Evolutionary conservation across 2,797 vertebrate species (phyloP).

Genomic region (Cercopithecus mitis): DNA sequence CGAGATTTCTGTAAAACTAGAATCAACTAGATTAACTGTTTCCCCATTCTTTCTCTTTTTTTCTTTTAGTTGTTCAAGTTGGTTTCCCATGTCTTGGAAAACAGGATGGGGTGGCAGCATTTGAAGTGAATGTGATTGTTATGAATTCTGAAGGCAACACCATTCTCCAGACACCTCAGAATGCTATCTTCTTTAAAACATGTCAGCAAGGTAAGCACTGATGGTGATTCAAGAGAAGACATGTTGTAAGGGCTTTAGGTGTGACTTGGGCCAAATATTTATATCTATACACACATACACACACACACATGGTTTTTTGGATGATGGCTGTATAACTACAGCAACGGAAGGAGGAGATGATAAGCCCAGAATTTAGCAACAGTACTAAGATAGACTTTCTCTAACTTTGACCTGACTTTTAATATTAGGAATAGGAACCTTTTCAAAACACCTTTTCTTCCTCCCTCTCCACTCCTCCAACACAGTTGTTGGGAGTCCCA

Average conservation of each 20-base stretch:
- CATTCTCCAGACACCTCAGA: constrained; percentile 92
- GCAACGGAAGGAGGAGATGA: neutral
- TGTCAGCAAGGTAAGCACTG: constrained; percentile 91
- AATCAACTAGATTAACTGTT: neutral
- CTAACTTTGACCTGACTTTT: neutral
- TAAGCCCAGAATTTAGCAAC: neutral
- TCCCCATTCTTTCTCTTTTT: constrained; percentile 39
- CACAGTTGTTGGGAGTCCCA: neutral
- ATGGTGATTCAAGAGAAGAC: neutral
- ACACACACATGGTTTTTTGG: neutral
- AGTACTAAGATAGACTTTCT: neutral
- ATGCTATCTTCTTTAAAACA: constrained; percentile 95
- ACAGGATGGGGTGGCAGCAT: constrained; percentile 93
- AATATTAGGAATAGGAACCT: neutral
- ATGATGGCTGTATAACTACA: neutral
- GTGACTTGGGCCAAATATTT: neutral
- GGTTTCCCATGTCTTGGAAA: constrained; percentile 93
- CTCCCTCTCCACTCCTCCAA: neutral
- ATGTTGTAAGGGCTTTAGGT: neutral
- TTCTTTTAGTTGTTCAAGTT: constrained; percentile 89
- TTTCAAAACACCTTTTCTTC: neutral
- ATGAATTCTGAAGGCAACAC: constrained; percentile 92
- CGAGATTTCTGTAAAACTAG: neutral
- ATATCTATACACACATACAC: neutral
- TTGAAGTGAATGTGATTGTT: constrained; percentile 91